phyloP scores from a whole-genome alignment of 2,888 invertebrate species.

The Perizoma affinitatum region DNA sequence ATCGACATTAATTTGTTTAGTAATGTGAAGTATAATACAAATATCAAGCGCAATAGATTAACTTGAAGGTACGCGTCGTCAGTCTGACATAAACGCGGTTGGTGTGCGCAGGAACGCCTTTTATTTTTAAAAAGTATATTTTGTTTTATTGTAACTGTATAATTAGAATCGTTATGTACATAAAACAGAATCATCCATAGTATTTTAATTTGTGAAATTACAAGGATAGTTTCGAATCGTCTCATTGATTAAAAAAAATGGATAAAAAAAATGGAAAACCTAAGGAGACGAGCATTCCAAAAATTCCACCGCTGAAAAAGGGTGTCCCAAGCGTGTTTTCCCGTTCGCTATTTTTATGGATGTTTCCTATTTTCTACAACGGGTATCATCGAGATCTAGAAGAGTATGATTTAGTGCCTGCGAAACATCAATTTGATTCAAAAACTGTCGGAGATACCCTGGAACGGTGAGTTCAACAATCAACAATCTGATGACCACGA shows the following conservation, averaged over 20 bases:
- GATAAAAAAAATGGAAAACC: slow-evolving; percentile 38
- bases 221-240: too few species aligned
- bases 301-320: slow-evolving; percentile 46
- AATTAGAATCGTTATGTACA: background rate
- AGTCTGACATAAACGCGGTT: slow-evolving; percentile 33
- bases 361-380: slow-evolving; percentile 89
- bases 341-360: slow-evolving; percentile 88
- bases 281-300: slow-evolving; percentile 39
- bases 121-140: background rate
- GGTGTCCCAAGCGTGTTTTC: slow-evolving; percentile 78
- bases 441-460: slow-evolving; percentile 86
- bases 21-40: background rate
- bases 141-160: background rate
- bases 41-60: slow-evolving; percentile 21
- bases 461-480: slow-evolving; percentile 80
- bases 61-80: slow-evolving; percentile 15
- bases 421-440: slow-evolving; percentile 88
- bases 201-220: too few species aligned
- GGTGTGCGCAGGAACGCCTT: slow-evolving; percentile 30
- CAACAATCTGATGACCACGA: too few species aligned
- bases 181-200: too few species aligned
- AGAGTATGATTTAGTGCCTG: slow-evolving; percentile 89
- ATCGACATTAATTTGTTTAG: background rate
- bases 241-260: slow-evolving; percentile 41
- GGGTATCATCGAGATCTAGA: slow-evolving; percentile 89